Evolutionary conservation across 2,888 invertebrate genomes (phyloP).

Genomic region (Eutolmus rufibarbis): DNA sequence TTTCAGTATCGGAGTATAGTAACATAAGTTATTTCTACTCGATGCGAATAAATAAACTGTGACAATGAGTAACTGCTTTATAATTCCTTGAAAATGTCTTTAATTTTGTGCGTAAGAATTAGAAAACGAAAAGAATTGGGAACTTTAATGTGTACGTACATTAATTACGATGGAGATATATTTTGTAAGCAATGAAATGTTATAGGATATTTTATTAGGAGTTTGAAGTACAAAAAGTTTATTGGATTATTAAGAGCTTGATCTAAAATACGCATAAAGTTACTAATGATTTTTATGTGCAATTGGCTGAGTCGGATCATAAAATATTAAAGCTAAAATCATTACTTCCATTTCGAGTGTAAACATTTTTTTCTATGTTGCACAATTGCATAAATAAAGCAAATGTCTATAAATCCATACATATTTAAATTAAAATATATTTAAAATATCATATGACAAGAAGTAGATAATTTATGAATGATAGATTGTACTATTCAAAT

Average conservation of each 20-base stretch:
- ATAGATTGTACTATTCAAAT: too few relatives aligned
- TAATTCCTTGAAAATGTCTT: not conserved
- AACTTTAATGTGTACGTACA: not conserved
- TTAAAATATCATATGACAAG: not conserved
- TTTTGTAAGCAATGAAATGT: not conserved
- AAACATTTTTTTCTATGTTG: not conserved
- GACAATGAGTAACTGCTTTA: not conserved
- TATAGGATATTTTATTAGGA: not conserved
- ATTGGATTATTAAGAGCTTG: not conserved
- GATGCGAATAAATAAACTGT: not conserved
- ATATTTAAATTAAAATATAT: not conserved
- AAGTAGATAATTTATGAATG: not conserved
- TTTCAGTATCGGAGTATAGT: not conserved
- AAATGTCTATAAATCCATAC: not conserved
- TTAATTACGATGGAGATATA: not conserved
- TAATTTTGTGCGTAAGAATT: not conserved
- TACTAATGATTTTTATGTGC: too few relatives aligned
- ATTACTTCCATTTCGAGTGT: not conserved
- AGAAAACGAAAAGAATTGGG: not conserved
- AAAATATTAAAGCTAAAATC: not conserved
- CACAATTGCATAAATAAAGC: not conserved
- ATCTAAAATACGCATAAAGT: not conserved
- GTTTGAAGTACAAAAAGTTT: not conserved
- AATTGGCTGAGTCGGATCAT: not conserved
- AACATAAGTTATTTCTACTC: not conserved